Base-by-base conservation (phyloP, 2,113 vertebrate species). In the Neoarius graeffei region DNA sequence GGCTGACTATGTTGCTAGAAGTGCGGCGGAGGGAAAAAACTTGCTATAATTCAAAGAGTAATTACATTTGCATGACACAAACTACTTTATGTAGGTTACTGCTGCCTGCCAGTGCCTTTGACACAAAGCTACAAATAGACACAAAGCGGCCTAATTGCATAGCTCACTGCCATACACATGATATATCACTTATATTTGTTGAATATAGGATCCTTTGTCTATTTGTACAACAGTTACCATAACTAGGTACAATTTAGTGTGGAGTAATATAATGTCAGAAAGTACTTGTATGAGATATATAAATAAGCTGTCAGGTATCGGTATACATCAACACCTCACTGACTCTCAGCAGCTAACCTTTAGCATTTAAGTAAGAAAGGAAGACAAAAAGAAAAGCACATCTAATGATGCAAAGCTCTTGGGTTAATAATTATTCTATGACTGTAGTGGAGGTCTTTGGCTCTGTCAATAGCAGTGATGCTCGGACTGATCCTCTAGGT, bases 381-480 rank as follows among this genome's bases (percentile, higher is more conserved):
- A 76, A 86, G 76, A 89, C 89, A 86, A 83, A 83, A 74, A 87
- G 81, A 91, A 91, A 87, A n/a, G 23, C 67, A 42, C 85, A 27
- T 66, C 86, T 85, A 86, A 52, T 25, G 81, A 92, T 91, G 59
- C 69, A 86, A 89, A 74, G 10, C 2, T 73, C 60, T 90, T 83
- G 73, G 89, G 84, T 85, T 91, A 85, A 91, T 93, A 92, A 81
- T 89, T 77, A 92, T 87, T 85, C 86, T 87, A 69, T 60, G 56
- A 19, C 0, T 59, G 86, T 74, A 91, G 86, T 88, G 84, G 80
- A 80, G 82, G 81, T 85, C 42, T 83, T 83, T 85, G 83, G 73
- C 87, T 74, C 87, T 93, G 91, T 92, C 91, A 93, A 91, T 91
- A 91, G 87, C 56, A 71, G 83, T 92, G 60, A 90, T 52, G 81